These are phyloP conservation scores for Lagopus leucura DNA, from an alignment of 2,113 vertebrate species.

Conservation along the genomic window DNA sequence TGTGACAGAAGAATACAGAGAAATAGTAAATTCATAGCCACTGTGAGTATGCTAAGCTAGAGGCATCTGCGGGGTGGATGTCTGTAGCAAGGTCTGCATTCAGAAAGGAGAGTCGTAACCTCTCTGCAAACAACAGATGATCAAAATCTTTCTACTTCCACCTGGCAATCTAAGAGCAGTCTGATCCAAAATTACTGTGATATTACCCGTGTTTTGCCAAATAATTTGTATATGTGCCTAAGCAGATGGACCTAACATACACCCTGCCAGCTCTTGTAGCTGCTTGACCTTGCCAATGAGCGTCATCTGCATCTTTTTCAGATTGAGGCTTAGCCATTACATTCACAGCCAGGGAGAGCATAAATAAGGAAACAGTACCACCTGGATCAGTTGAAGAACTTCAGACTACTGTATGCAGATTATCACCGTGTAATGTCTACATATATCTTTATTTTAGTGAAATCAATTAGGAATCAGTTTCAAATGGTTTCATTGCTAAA, in stretches of 20 bases:
- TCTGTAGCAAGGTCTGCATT: neutral
- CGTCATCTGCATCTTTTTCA: neutral
- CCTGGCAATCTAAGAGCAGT: conserved; percentile 39
- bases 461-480: neutral
- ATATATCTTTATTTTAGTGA: neutral
- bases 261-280: conserved; percentile 27
- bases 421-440: neutral
- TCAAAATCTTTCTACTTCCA: conserved; percentile 43
- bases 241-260: conserved; percentile 47
- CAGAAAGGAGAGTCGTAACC: neutral
- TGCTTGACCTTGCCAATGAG: conserved; percentile 56
- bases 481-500: neutral
- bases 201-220: conserved; percentile 41
- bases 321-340: neutral
- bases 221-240: conserved; percentile 60
- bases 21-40: neutral
- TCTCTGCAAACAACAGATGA: conserved; percentile 50
- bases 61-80: neutral
- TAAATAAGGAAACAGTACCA: neutral
- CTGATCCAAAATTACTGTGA: conserved; percentile 53
- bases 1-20: neutral
- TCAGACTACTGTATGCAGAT: neutral
- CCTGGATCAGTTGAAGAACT: neutral
- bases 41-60: neutral
- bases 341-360: neutral